Percentiles rank a stretch among this genome's conserved stretches.
phyloP scores from a whole-genome alignment of 2,888 invertebrate genomes.

The Caenorhabditis sp. region DNA sequence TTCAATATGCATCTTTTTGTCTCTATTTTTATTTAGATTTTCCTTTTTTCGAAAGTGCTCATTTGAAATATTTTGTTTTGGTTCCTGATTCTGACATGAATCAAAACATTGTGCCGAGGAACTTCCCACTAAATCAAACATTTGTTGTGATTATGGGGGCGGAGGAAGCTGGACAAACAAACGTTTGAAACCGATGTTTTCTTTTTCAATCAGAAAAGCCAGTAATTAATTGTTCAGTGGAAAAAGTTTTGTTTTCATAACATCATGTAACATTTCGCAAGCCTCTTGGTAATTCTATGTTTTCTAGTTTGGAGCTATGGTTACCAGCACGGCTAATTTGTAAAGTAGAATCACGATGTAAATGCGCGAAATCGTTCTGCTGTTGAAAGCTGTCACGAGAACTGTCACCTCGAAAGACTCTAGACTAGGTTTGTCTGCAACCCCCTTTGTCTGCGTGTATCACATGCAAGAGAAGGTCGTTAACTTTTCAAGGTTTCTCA shows the following conservation, averaged over 20 bases:
- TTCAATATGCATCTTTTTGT: neutral
- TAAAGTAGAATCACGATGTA: neutral
- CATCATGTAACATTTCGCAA: constrained; percentile 33
- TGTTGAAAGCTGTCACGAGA: constrained; percentile 33
- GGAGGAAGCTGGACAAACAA: constrained; percentile 25
- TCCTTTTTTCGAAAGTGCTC: too few species aligned
- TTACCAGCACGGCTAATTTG: neutral
- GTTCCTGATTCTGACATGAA: neutral
- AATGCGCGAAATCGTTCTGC: constrained; percentile 11
- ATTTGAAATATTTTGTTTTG: too few species aligned
- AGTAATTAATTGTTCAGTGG: neutral
- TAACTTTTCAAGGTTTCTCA: constrained; percentile 53
- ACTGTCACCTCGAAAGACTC: neutral
- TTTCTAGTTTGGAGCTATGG: neutral
- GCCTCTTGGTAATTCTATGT: neutral
- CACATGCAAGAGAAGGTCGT: constrained; percentile 41
- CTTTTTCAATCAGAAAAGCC: neutral
- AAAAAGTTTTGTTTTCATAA: neutral
- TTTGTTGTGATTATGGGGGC: constrained; percentile 22
- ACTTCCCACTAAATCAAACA: constrained; percentile 1
- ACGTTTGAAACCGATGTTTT: constrained; percentile 27
- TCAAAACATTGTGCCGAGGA: neutral
- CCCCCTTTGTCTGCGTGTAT: constrained; percentile 25
- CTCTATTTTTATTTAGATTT: too few species aligned
- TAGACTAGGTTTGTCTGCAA: constrained; percentile 27